A percentile compares a stretch with the other conserved stretches of the same genome.
phyloP scores from a whole-genome alignment of 2,113 vertebrate genomes.

The Xiphophorus hellerii region DNA sequence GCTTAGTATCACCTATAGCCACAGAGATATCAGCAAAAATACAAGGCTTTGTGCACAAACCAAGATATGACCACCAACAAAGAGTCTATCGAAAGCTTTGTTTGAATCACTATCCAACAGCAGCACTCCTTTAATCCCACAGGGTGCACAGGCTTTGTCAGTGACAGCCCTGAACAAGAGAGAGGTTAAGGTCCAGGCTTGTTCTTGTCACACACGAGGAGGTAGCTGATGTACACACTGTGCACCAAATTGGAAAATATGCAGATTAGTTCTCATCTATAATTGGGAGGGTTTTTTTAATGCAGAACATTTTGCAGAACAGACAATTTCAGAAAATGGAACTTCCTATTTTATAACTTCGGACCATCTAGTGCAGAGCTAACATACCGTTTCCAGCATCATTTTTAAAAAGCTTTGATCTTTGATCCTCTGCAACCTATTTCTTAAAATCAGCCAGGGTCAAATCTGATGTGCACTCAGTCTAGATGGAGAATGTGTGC shows the following conservation, averaged over 20 bases:
- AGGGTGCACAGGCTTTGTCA: conserved; percentile 47
- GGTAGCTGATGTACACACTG: conserved; percentile 63
- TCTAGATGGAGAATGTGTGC: neutral
- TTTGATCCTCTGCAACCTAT: conserved; percentile 69
- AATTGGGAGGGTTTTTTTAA: conserved; percentile 4
- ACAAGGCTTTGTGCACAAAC: conserved; percentile 40
- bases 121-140: conserved; percentile 31
- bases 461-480: conserved; percentile 3
- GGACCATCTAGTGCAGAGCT: neutral
- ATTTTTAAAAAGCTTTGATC: conserved; percentile 44
- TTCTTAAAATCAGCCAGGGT: conserved; percentile 73
- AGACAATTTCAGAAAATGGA: neutral
- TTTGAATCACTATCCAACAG: conserved; percentile 33
- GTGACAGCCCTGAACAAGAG: conserved; percentile 54
- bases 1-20: neutral
- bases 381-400: neutral
- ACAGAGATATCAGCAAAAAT: conserved; percentile 32
- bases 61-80: conserved; percentile 39
- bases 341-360: neutral
- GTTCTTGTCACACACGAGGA: conserved; percentile 67
- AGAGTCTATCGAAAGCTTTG: conserved; percentile 28
- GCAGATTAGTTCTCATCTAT: conserved; percentile 59
- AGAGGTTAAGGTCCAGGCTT: conserved; percentile 53
- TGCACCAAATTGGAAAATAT: conserved; percentile 64
- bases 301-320: conserved; percentile 22